Evolutionary conservation across 2,888 invertebrate species (phyloP).

Genomic region (Lasius platythorax): DNA sequence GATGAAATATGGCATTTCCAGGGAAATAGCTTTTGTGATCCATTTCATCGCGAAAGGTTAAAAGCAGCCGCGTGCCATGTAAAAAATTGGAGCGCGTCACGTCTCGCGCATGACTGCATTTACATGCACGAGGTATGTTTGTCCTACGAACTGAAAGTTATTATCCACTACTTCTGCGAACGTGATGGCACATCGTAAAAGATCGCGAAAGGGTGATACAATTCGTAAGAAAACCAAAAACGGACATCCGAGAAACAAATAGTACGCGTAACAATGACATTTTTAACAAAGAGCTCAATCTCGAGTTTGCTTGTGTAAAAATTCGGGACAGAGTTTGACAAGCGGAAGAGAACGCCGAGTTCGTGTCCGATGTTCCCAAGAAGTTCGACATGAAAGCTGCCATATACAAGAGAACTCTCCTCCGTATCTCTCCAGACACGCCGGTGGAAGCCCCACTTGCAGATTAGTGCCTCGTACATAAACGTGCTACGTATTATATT

Average conservation of each 20-base stretch:
- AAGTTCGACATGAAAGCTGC: slow-evolving; percentile 38
- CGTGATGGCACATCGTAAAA: slow-evolving; percentile 22
- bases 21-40: slow-evolving; percentile 42
- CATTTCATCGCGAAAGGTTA: slow-evolving; percentile 54
- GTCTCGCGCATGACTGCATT: slow-evolving; percentile 29
- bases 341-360: background rate
- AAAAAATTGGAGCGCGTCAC: slow-evolving; percentile 36
- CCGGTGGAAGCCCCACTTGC: slow-evolving; percentile 18
- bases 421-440: slow-evolving; percentile 10
- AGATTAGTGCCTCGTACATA: slow-evolving; percentile 46
- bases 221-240: slow-evolving; percentile 16
- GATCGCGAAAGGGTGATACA: background rate
- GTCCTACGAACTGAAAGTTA: slow-evolving; percentile 23
- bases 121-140: slow-evolving; percentile 37
- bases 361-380: slow-evolving; percentile 19
- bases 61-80: slow-evolving; percentile 40
- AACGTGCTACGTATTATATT: slow-evolving; percentile 39
- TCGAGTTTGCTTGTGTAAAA: slow-evolving; percentile 10
- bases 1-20: slow-evolving; percentile 37
- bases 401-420: slow-evolving; percentile 10
- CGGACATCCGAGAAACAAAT: background rate
- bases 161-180: slow-evolving; percentile 14
- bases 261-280: slow-evolving; percentile 22
- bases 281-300: slow-evolving; percentile 39
- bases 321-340: slow-evolving; percentile 21